Evolutionary conservation across 2,888 invertebrate species (phyloP).

Genomic region (Coelopa pilipes): DNA sequence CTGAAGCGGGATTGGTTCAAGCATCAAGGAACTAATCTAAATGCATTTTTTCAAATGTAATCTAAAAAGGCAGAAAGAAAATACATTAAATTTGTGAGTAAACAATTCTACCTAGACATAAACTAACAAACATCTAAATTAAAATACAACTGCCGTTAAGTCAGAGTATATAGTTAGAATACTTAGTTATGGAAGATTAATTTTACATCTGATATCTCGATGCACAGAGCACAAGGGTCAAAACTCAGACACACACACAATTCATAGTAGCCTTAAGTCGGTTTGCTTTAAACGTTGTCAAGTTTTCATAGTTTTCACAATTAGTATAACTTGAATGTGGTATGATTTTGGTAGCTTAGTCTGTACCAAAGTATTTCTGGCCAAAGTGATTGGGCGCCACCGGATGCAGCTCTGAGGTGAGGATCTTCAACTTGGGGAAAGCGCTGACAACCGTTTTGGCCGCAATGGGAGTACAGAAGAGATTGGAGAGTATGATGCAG

Average conservation of each 20-base stretch:
- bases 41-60: too few relatives aligned
- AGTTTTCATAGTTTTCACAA: neutral
- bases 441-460: slow-evolving; percentile 84
- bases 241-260: neutral
- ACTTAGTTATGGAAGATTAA: too few relatives aligned
- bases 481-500: slow-evolving; percentile 95
- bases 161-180: too few relatives aligned
- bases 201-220: too few relatives aligned
- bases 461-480: slow-evolving; percentile 95
- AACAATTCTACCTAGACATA: neutral
- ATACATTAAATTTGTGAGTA: neutral
- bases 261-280: neutral
- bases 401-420: slow-evolving; percentile 94
- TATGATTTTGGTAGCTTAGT: slow-evolving; percentile 69
- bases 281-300: slow-evolving; percentile 7
- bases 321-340: neutral
- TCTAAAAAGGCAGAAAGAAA: slow-evolving; percentile 10
- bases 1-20: neutral
- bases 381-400: slow-evolving; percentile 98
- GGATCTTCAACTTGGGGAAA: slow-evolving; percentile 91
- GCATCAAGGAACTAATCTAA: too few relatives aligned
- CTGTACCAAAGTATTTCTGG: slow-evolving; percentile 98
- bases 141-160: too few relatives aligned
- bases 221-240: too few relatives aligned
- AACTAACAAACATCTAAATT: neutral